Evolutionary conservation across 2,888 invertebrate genomes (phyloP).

Genomic region (Patella pellucida): DNA sequence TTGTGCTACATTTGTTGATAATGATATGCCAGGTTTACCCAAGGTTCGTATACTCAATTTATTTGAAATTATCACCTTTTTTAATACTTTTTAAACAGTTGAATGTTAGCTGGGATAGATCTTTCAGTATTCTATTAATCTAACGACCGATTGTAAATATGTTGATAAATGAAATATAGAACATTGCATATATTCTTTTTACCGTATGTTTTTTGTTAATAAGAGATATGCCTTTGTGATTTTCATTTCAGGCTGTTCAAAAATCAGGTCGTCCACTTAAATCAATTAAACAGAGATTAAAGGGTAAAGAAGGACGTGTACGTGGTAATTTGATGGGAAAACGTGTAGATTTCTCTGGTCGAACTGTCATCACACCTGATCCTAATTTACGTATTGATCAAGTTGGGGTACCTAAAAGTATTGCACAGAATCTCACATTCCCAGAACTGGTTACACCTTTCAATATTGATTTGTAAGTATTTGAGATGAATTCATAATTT

Average conservation of each 20-base stretch:
- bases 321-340: constrained; percentile 99
- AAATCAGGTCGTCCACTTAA: constrained; percentile 99
- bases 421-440: constrained; percentile 99
- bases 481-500: neutral
- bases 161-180: neutral
- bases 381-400: constrained; percentile 85
- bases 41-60: constrained; percentile 43
- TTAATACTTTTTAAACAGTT: too few species aligned
- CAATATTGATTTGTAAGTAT: constrained; percentile 89
- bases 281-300: constrained; percentile 93
- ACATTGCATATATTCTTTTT: neutral
- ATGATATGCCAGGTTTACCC: constrained; percentile 93
- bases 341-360: constrained; percentile 98
- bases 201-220: neutral
- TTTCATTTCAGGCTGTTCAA: constrained; percentile 84
- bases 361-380: constrained; percentile 85
- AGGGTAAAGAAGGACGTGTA: constrained; percentile 99
- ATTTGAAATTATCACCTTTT: too few species aligned
- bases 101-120: too few species aligned
- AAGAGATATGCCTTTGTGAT: neutral
- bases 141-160: too few species aligned
- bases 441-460: constrained; percentile 99
- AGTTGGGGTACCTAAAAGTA: constrained; percentile 98
- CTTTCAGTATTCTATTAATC: too few species aligned
- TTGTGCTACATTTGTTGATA: constrained; percentile 97